Evolutionary conservation across 2,797 vertebrate species (phyloP).

Genomic region (Spea hammondii): DNA sequence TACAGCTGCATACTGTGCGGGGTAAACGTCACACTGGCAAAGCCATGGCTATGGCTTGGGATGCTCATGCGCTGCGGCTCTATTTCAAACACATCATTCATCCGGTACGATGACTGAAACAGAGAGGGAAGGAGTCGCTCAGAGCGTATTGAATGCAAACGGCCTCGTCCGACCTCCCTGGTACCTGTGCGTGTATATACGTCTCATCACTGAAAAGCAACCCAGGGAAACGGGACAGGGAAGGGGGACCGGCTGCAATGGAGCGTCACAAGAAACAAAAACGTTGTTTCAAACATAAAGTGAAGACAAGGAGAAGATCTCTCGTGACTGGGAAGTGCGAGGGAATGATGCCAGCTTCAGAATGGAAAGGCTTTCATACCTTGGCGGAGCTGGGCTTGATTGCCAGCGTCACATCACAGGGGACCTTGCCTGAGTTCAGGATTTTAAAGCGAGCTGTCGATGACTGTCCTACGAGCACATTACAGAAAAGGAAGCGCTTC

Average conservation of each 20-base stretch:
- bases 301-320: no score
- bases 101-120: conserved; percentile 50
- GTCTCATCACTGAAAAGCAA: no score
- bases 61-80: conserved; percentile 65
- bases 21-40: conserved; percentile 68
- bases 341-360: no score
- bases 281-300: no score
- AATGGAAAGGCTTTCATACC: conserved; percentile 61
- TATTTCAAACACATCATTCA: conserved; percentile 69
- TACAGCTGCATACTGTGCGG: conserved; percentile 71
- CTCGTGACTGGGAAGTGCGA: no score
- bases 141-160: no score
- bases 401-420: conserved; percentile 70
- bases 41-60: conserved; percentile 64
- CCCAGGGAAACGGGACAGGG: no score
- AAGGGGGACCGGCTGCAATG: no score
- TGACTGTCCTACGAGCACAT: conserved; percentile 72
- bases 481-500: conserved; percentile 84
- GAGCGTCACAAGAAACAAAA: no score
- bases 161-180: no score
- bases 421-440: conserved; percentile 73
- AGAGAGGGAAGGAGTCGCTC: neutral
- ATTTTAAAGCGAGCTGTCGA: conserved; percentile 81
- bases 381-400: conserved; percentile 66
- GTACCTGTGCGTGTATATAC: no score